Percentiles rank a stretch among this genome's conserved stretches.
phyloP scores from a whole-genome alignment of 2,797 vertebrate genomes.

The Helostoma temminkii region DNA sequence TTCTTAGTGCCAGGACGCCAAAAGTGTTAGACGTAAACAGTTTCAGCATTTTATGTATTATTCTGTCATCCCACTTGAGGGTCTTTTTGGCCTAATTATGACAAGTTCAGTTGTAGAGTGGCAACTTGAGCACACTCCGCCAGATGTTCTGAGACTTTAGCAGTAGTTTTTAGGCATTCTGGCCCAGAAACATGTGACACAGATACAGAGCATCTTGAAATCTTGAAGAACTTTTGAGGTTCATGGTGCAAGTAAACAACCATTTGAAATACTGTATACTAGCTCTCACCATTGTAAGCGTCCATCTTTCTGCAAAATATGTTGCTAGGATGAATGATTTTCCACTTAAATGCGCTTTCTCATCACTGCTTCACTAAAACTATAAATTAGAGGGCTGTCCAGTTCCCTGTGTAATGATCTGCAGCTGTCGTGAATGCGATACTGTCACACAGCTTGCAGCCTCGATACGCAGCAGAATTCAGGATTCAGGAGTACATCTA shows the following conservation, averaged over 20 bases:
- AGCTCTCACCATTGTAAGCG: not conserved
- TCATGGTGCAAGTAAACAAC: not conserved
- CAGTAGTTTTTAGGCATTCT: not conserved
- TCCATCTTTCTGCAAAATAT: not conserved
- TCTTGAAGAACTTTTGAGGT: not conserved
- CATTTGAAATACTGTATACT: not conserved
- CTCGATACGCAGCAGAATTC: not conserved
- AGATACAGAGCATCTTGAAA: slow-evolving; percentile 28
- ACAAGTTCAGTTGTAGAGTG: slow-evolving; percentile 27
- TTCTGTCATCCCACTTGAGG: slow-evolving; percentile 36
- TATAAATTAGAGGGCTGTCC: slow-evolving; percentile 3
- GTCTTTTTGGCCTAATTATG: slow-evolving; percentile 49
- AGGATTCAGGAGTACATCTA: not conserved
- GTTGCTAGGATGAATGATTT: not conserved
- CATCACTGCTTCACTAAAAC: not conserved
- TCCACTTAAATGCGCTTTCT: not conserved
- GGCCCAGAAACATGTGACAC: slow-evolving; percentile 14
- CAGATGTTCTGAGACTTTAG: slow-evolving; percentile 31
- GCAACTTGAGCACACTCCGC: slow-evolving; percentile 14
- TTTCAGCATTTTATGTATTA: slow-evolving; percentile 35
- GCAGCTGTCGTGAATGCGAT: not conserved
- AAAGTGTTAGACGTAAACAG: slow-evolving; percentile 42
- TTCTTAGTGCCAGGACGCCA: slow-evolving; percentile 11
- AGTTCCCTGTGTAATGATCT: not conserved
- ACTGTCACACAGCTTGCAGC: not conserved